Percentiles rank a stretch among this genome's conserved stretches.
Conservation (phyloP, 2,113 vertebrate genomes). For the Poeciliopsis prolifica region DNA sequence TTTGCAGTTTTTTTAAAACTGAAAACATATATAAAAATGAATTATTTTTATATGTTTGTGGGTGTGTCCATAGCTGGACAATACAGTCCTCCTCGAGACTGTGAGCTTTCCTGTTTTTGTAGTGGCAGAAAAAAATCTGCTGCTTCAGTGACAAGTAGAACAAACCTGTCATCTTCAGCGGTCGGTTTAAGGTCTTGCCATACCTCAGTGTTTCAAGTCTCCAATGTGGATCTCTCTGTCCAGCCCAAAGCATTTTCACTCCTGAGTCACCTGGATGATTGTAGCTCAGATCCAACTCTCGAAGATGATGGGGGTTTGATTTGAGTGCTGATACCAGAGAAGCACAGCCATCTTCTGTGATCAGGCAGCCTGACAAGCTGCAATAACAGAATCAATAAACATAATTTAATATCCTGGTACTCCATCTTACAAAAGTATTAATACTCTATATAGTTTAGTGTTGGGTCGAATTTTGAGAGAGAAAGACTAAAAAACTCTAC, state of each 20-base stretch:
- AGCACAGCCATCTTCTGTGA: not conserved
- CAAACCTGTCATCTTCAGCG: not conserved
- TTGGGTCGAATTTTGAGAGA: too few species aligned
- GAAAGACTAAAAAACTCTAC: too few species aligned
- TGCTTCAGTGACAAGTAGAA: not conserved
- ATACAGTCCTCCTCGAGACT: too few species aligned
- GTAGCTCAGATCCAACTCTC: not conserved
- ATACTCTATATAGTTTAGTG: too few species aligned
- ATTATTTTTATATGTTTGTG: too few species aligned
- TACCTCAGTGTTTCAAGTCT: not conserved
- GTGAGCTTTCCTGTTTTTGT: too few species aligned
- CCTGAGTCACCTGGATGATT: not conserved
- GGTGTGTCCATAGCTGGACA: too few species aligned
- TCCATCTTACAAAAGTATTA: too few species aligned
- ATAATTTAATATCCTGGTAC: not conserved
- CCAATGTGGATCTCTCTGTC: not conserved
- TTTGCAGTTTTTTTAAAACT: too few species aligned
- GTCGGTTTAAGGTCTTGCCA: not conserved
- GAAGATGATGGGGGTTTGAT: not conserved
- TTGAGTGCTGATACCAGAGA: not conserved
- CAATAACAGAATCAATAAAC: not conserved
- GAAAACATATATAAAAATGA: too few species aligned
- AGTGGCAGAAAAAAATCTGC: too few species aligned
- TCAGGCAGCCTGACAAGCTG: constrained; percentile 1
- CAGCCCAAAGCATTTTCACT: not conserved